Conservation (phyloP, 1,140 invertebrate species). For the Pseudomyrmex sp. region DNA sequence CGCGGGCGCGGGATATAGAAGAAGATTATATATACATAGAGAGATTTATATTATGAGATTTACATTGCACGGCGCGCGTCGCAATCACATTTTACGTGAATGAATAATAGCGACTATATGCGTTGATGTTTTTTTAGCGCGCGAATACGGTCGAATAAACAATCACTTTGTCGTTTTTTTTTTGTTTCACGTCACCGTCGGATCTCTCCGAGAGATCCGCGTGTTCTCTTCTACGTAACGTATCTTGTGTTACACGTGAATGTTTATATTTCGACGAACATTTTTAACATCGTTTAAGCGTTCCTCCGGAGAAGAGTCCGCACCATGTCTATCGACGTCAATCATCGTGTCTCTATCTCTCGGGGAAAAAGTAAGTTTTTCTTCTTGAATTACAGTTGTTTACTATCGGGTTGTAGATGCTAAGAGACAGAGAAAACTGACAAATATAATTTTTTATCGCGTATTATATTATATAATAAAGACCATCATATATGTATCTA, state of each 20-base stretch:
- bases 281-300: neutral
- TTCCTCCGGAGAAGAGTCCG: conserved; percentile 15
- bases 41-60: conserved; percentile 9
- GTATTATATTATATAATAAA: too few relatives aligned
- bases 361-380: too few relatives aligned
- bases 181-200: conserved; percentile 31
- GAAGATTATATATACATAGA: conserved; percentile 26
- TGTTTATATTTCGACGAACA: neutral
- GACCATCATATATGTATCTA: too few relatives aligned
- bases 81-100: conserved; percentile 29
- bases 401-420: too few relatives aligned
- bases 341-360: conserved; percentile 4
- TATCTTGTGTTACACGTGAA: conserved; percentile 7
- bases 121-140: neutral
- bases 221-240: conserved; percentile 5
- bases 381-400: too few relatives aligned
- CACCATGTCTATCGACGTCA: neutral
- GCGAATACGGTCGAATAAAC: neutral
- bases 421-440: too few relatives aligned
- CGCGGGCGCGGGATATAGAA: conserved; percentile 26
- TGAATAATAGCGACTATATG: conserved; percentile 16
- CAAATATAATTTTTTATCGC: too few relatives aligned
- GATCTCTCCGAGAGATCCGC: conserved; percentile 53
- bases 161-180: conserved; percentile 16
- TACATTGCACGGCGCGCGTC: neutral